A percentile compares a stretch with the other conserved stretches of the same genome.
Conservation (phyloP, 1,140 invertebrate genomes). For the roundworm (Caenorhabditis elegans) region WBcel235 BX284602.5:12766001-12766500, state of each 20-base stretch:
- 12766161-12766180: background rate
- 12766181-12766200: background rate
- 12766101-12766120: background rate
- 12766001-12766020: too few species aligned
- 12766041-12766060: too few species aligned
- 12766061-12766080: background rate
- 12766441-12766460: background rate
- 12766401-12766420: background rate
- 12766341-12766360: background rate
- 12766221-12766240: too few species aligned
- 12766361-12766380: too few species aligned
- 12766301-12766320: background rate
- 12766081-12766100: background rate
- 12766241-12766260: background rate
- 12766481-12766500: background rate
- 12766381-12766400: background rate
- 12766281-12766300: background rate
- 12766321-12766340: too few species aligned
- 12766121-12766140: too few species aligned
- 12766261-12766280: background rate
- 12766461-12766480: background rate
- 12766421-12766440: background rate
- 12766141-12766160: too few species aligned
- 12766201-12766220: background rate
- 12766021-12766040: too few species aligned